phyloP scores from a whole-genome alignment of 2,888 invertebrate genomes.

The Lasioglossum figueresi region DNA sequence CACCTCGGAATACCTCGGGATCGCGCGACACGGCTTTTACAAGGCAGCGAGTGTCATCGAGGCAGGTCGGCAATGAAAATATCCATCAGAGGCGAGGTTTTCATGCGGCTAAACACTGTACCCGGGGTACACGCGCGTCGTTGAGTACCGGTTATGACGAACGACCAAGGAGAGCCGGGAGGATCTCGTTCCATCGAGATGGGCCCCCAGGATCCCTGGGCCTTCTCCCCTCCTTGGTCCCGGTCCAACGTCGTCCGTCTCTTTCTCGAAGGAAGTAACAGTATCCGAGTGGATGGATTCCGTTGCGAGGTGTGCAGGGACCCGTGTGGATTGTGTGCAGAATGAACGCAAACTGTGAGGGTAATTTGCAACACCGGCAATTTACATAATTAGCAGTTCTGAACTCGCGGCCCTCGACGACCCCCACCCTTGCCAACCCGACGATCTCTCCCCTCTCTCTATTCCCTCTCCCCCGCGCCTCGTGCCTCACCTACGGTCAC shows the following conservation, averaged over 20 bases:
- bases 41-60: constrained; percentile 39
- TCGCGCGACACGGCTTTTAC: background rate
- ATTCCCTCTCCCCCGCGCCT: constrained; percentile 17
- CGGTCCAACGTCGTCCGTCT: constrained; percentile 24
- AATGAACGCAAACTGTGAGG: constrained; percentile 84
- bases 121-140: constrained; percentile 59
- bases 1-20: background rate
- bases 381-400: constrained; percentile 84
- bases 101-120: constrained; percentile 62
- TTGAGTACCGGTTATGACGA: constrained; percentile 70
- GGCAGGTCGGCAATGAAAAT: constrained; percentile 49
- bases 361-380: constrained; percentile 84
- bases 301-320: constrained; percentile 78
- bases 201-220: constrained; percentile 47
- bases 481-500: background rate
- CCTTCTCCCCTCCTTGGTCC: constrained; percentile 25
- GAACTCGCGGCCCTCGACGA: constrained; percentile 78
- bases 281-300: constrained; percentile 80
- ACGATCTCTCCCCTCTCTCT: constrained; percentile 21
- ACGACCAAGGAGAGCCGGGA: constrained; percentile 49
- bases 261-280: constrained; percentile 76
- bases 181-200: constrained; percentile 52
- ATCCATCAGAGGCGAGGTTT: constrained; percentile 48
- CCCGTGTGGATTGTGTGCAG: constrained; percentile 83
- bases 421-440: constrained; percentile 60